phyloP scores from a whole-genome alignment of 2,888 invertebrate genomes.

The Lepidochitona cinerea region DNA sequence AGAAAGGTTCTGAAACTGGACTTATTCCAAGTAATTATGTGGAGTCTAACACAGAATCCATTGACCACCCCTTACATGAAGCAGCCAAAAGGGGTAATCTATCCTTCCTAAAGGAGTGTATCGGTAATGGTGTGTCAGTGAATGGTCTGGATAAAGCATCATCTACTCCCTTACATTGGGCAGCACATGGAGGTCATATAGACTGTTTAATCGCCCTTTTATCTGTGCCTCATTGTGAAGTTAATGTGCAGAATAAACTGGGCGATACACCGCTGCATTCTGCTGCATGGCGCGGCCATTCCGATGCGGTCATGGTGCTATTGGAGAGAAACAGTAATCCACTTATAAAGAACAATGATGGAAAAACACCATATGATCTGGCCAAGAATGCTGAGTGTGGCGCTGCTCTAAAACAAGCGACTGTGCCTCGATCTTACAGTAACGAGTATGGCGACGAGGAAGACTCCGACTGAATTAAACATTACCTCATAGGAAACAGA shows the following conservation, averaged over 20 bases:
- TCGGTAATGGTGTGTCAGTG: conserved; percentile 76
- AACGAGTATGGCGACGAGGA: conserved; percentile 62
- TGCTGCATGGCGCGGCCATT: conserved; percentile 77
- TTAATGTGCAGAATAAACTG: conserved; percentile 77
- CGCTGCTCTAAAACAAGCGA: conserved; percentile 63
- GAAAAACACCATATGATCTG: conserved; percentile 74
- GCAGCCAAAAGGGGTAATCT: conserved; percentile 79
- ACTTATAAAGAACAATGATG: conserved; percentile 74
- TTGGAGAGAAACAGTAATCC: conserved; percentile 74
- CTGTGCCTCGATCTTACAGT: conserved; percentile 34
- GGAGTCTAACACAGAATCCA: conserved; percentile 75
- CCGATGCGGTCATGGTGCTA: conserved; percentile 74
- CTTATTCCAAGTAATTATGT: conserved; percentile 78
- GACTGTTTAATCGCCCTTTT: conserved; percentile 75
- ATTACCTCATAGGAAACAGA: no score
- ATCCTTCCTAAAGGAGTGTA: conserved; percentile 75
- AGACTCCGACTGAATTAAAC: conserved; percentile 26
- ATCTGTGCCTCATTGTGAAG: conserved; percentile 71
- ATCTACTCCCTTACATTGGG: conserved; percentile 79
- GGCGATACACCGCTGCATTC: conserved; percentile 79
- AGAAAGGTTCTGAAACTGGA: conserved; percentile 74
- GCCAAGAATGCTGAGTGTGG: conserved; percentile 72
- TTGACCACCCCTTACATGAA: conserved; percentile 78
- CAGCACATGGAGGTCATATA: conserved; percentile 76
- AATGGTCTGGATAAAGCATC: conserved; percentile 78